Base-by-base conservation (phyloP, 2,797 vertebrate species). In the Botia kubotai region DNA sequence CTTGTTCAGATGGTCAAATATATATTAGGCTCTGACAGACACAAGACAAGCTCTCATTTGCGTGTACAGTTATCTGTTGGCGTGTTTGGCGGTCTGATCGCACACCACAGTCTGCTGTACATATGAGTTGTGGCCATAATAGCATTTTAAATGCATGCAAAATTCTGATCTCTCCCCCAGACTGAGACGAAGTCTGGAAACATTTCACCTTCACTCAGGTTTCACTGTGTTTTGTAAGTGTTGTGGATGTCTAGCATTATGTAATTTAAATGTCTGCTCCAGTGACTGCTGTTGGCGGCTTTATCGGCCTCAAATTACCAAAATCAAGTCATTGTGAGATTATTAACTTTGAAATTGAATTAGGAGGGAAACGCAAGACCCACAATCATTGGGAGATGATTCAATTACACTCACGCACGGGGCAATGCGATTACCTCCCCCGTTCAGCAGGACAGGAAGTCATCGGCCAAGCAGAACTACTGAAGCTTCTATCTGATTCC, bases 271-370 rank as follows among this genome's bases (percentile, higher is more conserved):
- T 57, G 53, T 84, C 63, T 50, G 82, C 70, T 68, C 19, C 23
- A 76, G 71, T 72, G 71, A 80, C 68, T 72, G 29, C 46, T 68
- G n/a, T 82, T 79, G 53, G 43, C 36, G 69, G 46, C 21, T 81
- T 76, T 84, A 79, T 82, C 68, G 71, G 71, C 73, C 80, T 87
- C 80, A 12, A 68, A 85, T 87, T 86, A 82, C 83, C 57, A 43
- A 57, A 77, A 68, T 80, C 80, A 76, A 74, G 70, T 83, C 83
- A 69, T 77, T 75, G 48, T 60, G 53, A 80, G 76, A 81, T 85
- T 82, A 87, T 84, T 84, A 84, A 85, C 79, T 81, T 79, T 79
- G 58, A 83, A 72, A 83, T 68, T 23, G 19, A 86, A 83, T 85
- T 82, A 82, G 82, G 67, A 68, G 36, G 74, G 76, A 75, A 78